These are phyloP conservation scores for Anthopleura xanthogrammica DNA, from an alignment of 92 coral and sea anemone species.

Conservation along the genomic window DNA sequence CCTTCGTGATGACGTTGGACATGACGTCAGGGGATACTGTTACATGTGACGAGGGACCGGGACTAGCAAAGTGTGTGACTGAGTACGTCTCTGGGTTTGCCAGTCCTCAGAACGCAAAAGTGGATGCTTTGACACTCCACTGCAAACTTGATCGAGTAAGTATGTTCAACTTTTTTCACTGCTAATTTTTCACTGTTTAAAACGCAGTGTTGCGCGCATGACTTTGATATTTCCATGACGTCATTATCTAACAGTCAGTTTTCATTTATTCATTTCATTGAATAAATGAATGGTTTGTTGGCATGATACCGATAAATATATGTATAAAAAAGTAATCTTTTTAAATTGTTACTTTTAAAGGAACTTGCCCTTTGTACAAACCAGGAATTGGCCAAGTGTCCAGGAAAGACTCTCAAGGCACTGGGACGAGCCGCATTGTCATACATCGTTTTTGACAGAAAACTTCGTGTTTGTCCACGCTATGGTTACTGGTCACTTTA, in stretches of 20 bases:
- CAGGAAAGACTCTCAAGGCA: neutral
- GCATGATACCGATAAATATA: no score
- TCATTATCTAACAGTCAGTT: no score
- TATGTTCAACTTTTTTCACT: no score
- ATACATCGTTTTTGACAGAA: slow-evolving; percentile 22
- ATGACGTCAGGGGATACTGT: neutral
- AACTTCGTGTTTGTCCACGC: slow-evolving; percentile 6
- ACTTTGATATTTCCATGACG: no score
- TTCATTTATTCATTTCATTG: neutral
- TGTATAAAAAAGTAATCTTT: neutral
- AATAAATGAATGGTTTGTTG: no score
- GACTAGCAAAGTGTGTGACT: slow-evolving; percentile 9
- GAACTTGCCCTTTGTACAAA: slow-evolving; percentile 22
- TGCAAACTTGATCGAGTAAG: slow-evolving; percentile 28
- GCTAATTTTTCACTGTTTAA: no score
- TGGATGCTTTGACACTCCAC: slow-evolving; percentile 1
- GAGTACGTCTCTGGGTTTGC: neutral
- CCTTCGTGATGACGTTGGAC: neutral
- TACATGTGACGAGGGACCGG: slow-evolving; percentile 3
- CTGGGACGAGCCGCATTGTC: slow-evolving; percentile 26
- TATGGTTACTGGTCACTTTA: slow-evolving; percentile 14
- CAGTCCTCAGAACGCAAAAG: neutral
- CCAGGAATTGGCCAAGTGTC: neutral
- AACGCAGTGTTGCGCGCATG: no score
- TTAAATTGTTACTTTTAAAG: neutral